Conservation (phyloP, 2,797 vertebrate species). For the Xenopus petersii region DNA sequence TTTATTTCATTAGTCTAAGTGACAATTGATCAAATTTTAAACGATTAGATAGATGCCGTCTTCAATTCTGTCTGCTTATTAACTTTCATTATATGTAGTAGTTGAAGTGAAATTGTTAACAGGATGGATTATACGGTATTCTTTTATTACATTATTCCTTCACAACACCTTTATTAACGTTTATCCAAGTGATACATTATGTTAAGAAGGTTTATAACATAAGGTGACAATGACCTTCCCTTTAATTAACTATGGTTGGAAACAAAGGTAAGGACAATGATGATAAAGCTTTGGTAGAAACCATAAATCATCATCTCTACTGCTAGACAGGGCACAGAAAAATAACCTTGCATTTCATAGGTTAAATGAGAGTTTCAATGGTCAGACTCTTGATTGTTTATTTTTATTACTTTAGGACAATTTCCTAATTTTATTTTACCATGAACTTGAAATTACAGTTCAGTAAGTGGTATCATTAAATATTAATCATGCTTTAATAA, state of each 20-base stretch:
- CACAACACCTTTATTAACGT: constrained; percentile 78
- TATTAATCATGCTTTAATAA: too few relatives aligned
- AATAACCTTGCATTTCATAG: constrained; percentile 91
- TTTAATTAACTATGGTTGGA: constrained; percentile 98
- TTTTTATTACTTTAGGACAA: constrained; percentile 31
- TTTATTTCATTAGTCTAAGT: constrained; percentile 61
- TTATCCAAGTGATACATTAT: constrained; percentile 90
- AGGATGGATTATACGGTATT: constrained; percentile 72
- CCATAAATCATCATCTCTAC: constrained; percentile 87
- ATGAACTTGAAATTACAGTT: too few relatives aligned
- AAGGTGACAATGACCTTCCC: constrained; percentile 98
- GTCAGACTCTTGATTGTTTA: constrained; percentile 64
- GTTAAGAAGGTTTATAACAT: constrained; percentile 88
- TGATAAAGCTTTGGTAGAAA: constrained; percentile 85
- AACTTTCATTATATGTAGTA: constrained; percentile 71
- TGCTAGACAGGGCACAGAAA: constrained; percentile 71
- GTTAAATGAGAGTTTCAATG: constrained; percentile 76
- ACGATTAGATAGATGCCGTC: constrained; percentile 62
- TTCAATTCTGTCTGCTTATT: constrained; percentile 73
- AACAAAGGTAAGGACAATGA: constrained; percentile 94
- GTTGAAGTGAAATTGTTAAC: constrained; percentile 71
- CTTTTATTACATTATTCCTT: constrained; percentile 78
- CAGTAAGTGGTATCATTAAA: too few relatives aligned
- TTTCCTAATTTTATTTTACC: too few relatives aligned
- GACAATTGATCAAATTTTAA: constrained; percentile 69